Base-by-base conservation (phyloP, 2,888 invertebrate species). In the Bimastos eiseni region DNA sequence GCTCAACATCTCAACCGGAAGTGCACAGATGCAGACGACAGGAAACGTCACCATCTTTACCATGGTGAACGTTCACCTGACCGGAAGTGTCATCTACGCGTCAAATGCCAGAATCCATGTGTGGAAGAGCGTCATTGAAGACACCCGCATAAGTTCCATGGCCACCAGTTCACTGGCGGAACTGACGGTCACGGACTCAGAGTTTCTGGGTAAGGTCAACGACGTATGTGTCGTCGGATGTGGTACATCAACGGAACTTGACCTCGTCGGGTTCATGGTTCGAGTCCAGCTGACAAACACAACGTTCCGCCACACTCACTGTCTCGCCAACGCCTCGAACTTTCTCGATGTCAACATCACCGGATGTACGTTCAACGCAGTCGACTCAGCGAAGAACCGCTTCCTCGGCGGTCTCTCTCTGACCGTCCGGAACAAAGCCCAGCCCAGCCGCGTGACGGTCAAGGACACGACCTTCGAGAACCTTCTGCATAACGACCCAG, bases 401-500 rank as follows among this genome's bases (percentile, higher is more conserved):
- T 34, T 91, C 86, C 83, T 70, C 83, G 92, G 92, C 83, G 92
- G 92, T n/a, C 89, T 92, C n/a, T 90, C 91, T 86, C 37, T 92
- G n/a, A 92, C 89, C 13, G 89, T 92, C 44, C n/a, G 38, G 17
- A 83, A 91, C 83, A 91, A 83, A 30, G 30, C 30, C 36, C 70
- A 86, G 38, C 30, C 36, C 15, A 92, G 92, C 70, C 33, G 44
- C 15, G 83, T 92, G n/a, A 49, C 41, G 24, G 92, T 92, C 30
- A 44, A 38, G n/a, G 89, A 92, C 90, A 90, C 90, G 36, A 34
- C 90, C n/a, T 92, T 92, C 38, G 90, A 90, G 49, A 90, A 91
- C 83, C 92, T 92, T 89, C 55, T 92, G 2, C 55, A 91, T 90
- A 34, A 88, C 49, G 89, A 91, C 89, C 91, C 91, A 15, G 89